Evolutionary conservation across 2,113 vertebrate species (phyloP).

Genomic region (Irena cyanogastra): DNA sequence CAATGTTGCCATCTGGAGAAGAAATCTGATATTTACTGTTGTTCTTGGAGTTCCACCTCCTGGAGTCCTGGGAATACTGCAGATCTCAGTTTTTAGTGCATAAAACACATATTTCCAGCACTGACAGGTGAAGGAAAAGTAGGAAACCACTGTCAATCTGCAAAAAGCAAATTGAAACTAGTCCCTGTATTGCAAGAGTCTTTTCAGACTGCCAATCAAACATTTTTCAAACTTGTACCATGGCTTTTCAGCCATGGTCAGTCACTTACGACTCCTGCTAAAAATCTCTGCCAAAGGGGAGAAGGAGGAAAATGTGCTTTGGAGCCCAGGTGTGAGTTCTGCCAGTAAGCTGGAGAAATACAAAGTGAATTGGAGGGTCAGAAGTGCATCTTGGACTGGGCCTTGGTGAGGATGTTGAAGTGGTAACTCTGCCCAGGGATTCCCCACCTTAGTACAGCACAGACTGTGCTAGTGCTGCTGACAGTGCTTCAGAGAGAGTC

Average conservation of each 20-base stretch:
- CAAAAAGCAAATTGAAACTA: conserved; percentile 28
- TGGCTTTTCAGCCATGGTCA: not conserved
- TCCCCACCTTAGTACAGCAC: fast-evolving
- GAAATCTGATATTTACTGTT: conserved; percentile 22
- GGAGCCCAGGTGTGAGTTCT: not conserved
- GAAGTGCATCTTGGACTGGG: fast-evolving
- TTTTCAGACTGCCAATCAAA: not conserved
- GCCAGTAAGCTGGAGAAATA: not conserved
- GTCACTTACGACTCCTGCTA: not conserved
- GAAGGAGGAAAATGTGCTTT: not conserved
- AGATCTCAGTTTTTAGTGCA: not conserved
- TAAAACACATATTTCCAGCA: not conserved
- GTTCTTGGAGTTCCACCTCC: conserved; percentile 50
- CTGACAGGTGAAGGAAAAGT: conserved; percentile 9
- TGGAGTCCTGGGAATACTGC: conserved; percentile 53
- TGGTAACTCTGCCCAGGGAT: not conserved
- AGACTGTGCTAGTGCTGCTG: not conserved
- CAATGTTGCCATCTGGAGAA: not conserved
- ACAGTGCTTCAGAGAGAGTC: fast-evolving
- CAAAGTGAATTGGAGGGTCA: not conserved
- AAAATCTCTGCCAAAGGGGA: not conserved
- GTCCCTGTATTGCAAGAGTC: not conserved
- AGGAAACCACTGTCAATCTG: not conserved
- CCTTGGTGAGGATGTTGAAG: not conserved
- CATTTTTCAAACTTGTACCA: not conserved